Evolutionary conservation across 2,797 vertebrate genomes (phyloP), one percentile per base, ranked within the genome.

Genomic region (Dryobates pubescens): DNA sequence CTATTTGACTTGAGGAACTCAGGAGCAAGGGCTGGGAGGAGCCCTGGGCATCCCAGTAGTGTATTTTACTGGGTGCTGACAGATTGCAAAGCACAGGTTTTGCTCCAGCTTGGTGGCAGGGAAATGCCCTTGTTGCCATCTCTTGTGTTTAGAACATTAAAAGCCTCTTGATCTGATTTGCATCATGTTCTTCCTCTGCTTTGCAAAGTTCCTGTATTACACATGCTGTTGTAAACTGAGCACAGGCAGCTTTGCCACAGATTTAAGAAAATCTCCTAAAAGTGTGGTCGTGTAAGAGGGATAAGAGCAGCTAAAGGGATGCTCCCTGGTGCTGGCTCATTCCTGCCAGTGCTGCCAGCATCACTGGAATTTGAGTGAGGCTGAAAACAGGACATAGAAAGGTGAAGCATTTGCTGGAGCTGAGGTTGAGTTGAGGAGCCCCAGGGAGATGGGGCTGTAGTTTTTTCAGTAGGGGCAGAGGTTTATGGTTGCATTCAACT

Each of bases 41-140:
- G 53, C 43, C 24, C 72, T 3, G 4, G 64, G 29, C 6, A 27
- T 4, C 43, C 53, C 4, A 22, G 61, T 18, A 24, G 49, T 14
- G 32, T n/a, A 67, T 63, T 59, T 17, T 13, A 10, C 20, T 2
- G 7, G 27, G 59, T 2, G 13, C 24, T 34, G 72, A 27, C 27
- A 24, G 72, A 41, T 10, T 17, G 58, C 53, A 68, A 30, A 73
- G 83, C 34, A 2, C 19, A 14, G 18, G 13, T 75, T 88, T 69
- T 90, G 63, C 72, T 82, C 53, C 0, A 2, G 23, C 29, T 86
- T 41, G 0, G 0, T 17, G 1, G 3, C 2, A 56, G 51, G 22
- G 36, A 81, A 92, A 41, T 20, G 18, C 27, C 29, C 1, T 1
- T 5, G 6, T 7, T 56, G 67, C 22, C 4, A 3, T 5, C 69